These are phyloP conservation scores for Drosophila stalkeri DNA, from an alignment of 2,888 invertebrate genomes.

Conservation along the genomic window DNA sequence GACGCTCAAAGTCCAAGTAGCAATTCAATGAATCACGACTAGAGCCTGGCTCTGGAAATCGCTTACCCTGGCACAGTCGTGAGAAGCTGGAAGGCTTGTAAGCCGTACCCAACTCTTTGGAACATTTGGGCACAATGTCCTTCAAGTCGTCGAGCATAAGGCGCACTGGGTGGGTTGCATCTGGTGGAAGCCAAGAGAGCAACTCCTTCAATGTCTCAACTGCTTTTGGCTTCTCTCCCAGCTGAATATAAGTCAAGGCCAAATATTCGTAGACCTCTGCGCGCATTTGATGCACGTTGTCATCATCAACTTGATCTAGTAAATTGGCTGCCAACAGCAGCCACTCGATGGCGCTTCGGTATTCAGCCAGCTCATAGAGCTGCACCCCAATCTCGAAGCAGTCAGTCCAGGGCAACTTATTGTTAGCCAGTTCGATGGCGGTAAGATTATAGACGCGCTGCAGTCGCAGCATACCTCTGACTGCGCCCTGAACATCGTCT, in stretches of 20 bases:
- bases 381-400: slow-evolving; percentile 71
- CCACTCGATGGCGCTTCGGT: slow-evolving; percentile 58
- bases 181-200: slow-evolving; percentile 31
- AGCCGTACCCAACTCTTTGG: fast-evolving
- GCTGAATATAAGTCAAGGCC: slow-evolving; percentile 54
- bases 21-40: slow-evolving; percentile 39
- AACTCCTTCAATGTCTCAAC: slow-evolving; percentile 40
- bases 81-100: slow-evolving; percentile 43
- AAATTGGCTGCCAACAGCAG: slow-evolving; percentile 38
- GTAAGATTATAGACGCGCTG: slow-evolving; percentile 96
- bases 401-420: slow-evolving; percentile 57
- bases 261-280: slow-evolving; percentile 69
- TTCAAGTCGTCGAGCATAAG: slow-evolving; percentile 44
- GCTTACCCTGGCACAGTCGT: slow-evolving; percentile 65
- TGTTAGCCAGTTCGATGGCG: slow-evolving; percentile 90
- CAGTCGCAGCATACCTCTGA: slow-evolving; percentile 94
- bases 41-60: slow-evolving; percentile 15
- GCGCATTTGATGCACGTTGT: neutral
- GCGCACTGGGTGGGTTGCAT: slow-evolving; percentile 30
- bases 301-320: slow-evolving; percentile 10
- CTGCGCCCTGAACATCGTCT: slow-evolving; percentile 96
- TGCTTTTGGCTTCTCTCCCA: slow-evolving; percentile 55
- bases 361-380: slow-evolving; percentile 53
- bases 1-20: slow-evolving; percentile 66
- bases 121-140: slow-evolving; percentile 7